phyloP scores from a whole-genome alignment of 2,797 vertebrate genomes.

The Hippopotamyrus pictus region DNA sequence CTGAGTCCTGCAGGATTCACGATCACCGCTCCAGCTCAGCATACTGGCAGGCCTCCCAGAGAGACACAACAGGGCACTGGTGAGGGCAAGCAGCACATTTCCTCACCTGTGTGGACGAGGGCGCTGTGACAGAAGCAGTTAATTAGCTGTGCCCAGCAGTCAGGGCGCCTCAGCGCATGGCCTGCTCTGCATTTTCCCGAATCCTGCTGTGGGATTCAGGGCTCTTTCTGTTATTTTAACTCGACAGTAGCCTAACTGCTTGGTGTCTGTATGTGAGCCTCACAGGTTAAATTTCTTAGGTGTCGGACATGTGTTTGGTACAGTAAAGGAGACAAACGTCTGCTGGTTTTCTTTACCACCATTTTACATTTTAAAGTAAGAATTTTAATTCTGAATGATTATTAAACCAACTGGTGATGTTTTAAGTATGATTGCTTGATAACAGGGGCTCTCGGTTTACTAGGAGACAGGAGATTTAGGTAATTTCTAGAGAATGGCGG shows the following conservation, averaged over 20 bases:
- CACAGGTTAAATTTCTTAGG: neutral
- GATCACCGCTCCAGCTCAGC: neutral
- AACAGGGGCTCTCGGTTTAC: neutral
- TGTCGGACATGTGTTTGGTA: neutral
- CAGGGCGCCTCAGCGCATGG: neutral
- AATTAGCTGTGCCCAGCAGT: neutral
- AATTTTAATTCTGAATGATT: neutral
- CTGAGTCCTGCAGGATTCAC: neutral
- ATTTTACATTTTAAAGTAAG: neutral
- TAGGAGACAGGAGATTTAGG: neutral
- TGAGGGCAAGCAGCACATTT: neutral
- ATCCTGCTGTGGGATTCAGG: neutral
- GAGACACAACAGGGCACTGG: neutral
- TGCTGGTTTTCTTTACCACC: neutral
- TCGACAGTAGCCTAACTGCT: neutral
- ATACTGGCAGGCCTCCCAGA: neutral
- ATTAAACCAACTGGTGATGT: neutral
- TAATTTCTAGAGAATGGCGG: neutral
- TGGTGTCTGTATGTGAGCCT: neutral
- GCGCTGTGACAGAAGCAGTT: neutral
- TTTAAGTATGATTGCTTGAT: neutral
- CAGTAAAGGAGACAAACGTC: neutral
- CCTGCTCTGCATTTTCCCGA: neutral
- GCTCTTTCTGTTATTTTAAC: neutral
- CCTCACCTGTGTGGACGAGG: neutral